A percentile compares a stretch with the other conserved stretches of the same genome.
phyloP scores from a whole-genome alignment of 2,888 invertebrate genomes.

The Saturnia pavonia region DNA sequence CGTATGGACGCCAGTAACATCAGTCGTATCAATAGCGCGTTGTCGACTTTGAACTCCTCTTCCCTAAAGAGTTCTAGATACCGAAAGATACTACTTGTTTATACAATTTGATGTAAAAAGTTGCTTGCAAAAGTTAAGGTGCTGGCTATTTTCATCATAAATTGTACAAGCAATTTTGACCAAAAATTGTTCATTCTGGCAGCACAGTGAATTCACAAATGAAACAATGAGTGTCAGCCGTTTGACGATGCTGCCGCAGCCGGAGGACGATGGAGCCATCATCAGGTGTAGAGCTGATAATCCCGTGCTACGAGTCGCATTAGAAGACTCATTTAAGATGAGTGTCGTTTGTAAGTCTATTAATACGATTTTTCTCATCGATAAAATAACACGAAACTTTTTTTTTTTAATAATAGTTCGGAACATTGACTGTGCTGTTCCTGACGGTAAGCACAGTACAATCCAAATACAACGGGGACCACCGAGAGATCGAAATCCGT shows the following conservation, averaged over 20 bases:
- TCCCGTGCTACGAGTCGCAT: conserved; percentile 86
- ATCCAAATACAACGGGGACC: too few relatives aligned
- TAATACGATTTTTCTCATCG: neutral
- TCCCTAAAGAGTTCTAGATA: too few relatives aligned
- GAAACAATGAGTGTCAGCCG: conserved; percentile 88
- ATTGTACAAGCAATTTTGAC: neutral
- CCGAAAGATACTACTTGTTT: too few relatives aligned
- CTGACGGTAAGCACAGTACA: too few relatives aligned
- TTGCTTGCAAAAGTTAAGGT: neutral
- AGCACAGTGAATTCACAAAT: conserved; percentile 85
- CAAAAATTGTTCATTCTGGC: conserved; percentile 33
- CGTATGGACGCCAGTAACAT: too few relatives aligned
- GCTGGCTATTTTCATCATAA: neutral
- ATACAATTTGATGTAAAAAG: neutral
- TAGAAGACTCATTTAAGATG: conserved; percentile 91
- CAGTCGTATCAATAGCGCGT: too few relatives aligned
- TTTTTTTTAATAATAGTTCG: too few relatives aligned
- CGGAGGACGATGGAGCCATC: conserved; percentile 91
- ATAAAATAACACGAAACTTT: neutral
- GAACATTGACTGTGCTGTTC: too few relatives aligned
- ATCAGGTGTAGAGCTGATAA: conserved; percentile 93
- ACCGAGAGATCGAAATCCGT: too few relatives aligned
- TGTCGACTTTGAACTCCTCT: too few relatives aligned
- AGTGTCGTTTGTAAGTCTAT: conserved; percentile 93
- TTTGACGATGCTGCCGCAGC: conserved; percentile 89